Evolutionary conservation across 2,797 vertebrate species (phyloP).

Genomic region (Chaetophractus vellerosus): DNA sequence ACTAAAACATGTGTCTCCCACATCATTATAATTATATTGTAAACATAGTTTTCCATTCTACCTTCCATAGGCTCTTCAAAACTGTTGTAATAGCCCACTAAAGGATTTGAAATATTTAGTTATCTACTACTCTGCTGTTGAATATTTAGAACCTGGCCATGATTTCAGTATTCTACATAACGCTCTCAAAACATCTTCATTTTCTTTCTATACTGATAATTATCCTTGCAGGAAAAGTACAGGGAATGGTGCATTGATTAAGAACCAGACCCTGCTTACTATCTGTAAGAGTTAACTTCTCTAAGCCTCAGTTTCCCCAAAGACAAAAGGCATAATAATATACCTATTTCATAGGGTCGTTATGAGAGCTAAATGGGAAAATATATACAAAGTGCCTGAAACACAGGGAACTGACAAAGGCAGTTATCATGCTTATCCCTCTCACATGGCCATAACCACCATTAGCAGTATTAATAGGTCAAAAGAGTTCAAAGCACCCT

Average conservation of each 20-base stretch:
- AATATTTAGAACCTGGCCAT: not conserved
- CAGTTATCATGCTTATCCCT: not conserved
- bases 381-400: not conserved
- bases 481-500: not conserved
- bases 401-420: not conserved
- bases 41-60: not conserved
- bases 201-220: not conserved
- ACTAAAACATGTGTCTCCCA: too few species aligned
- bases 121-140: not conserved
- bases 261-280: not conserved
- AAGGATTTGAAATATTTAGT: not conserved
- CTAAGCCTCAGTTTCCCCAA: not conserved
- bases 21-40: not conserved
- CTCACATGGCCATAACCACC: not conserved
- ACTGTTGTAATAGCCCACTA: not conserved
- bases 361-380: not conserved
- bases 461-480: not conserved
- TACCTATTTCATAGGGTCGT: not conserved
- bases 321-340: not conserved
- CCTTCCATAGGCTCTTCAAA: not conserved
- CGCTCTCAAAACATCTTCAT: not conserved
- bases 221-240: not conserved
- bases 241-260: not conserved
- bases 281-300: not conserved
- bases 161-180: constrained; percentile 36